Base-by-base conservation (phyloP, 2,888 invertebrate species). In the Merodon equestris region DNA sequence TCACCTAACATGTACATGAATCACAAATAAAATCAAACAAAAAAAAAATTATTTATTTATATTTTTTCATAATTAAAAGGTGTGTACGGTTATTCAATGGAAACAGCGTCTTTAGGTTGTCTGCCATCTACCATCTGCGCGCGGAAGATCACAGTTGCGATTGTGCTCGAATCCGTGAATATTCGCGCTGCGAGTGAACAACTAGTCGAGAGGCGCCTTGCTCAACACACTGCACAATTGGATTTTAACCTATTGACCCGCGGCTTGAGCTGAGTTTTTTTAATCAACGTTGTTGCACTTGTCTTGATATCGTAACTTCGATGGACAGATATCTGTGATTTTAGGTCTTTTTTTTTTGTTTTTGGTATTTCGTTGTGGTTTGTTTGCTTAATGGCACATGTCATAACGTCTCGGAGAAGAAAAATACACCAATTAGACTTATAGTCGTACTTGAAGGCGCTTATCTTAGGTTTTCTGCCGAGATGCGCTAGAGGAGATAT, bases 51-150 rank as follows among this genome's bases (percentile, higher is more conserved):
- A 38, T 38, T 67, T 47, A 47, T 47, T 45, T 50, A 36, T 51
- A 51, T 63, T 7, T 57, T 68, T 68, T 36, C 68, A 63, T 75
- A 68, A 63, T 68, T 75, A 74, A 74, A 74, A 68, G 68, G 68
- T 75, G 61, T 74, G 68, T 36, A 27, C 27, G 56, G 27, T 27
- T 57, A 36, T 57, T 45, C 48, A 68, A 57, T 68, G 74, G 56
- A 63, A 66, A 57, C 1, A 51, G 50, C 1, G 1, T 44, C 13
- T 51, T 10, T 51, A 4, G 10, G 10, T n/a, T 27, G 38, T 27
- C 12, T 38, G 12, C 42, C 9, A 36, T 48, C 56, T 9, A 9
- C 34, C 42, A 13, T 48, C 40, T 27, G 27, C 27, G 18, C 45
- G 51, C 61, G 17, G 51, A 63, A 44, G 27, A 27, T 27, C 27